These are phyloP conservation scores for Fissipunctia ypsillon DNA, from an alignment of 2,888 invertebrate genomes.

Conservation along the genomic window DNA sequence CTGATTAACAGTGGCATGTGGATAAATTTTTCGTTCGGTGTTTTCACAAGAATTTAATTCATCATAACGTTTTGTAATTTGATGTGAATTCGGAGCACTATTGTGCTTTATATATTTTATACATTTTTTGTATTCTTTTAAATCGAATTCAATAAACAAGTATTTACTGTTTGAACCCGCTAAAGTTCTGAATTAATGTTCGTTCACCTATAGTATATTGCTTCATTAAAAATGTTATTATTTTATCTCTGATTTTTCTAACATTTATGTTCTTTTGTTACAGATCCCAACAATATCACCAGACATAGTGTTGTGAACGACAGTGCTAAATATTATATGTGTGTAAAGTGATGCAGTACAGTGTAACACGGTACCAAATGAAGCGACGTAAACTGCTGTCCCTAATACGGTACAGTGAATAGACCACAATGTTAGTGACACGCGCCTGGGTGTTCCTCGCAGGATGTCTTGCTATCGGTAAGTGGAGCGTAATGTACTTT, in stretches of 20 bases:
- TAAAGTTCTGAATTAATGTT: not conserved
- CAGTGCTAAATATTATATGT: slow-evolving; percentile 72
- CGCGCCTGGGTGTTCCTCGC: slow-evolving; percentile 73
- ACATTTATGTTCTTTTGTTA: slow-evolving; percentile 63
- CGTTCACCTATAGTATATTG: no score
- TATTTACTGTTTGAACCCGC: not conserved
- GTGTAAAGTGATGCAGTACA: slow-evolving; percentile 71
- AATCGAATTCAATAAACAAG: not conserved
- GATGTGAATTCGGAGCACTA: slow-evolving; percentile 4
- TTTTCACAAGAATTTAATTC: not conserved
- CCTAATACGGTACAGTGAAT: slow-evolving; percentile 76
- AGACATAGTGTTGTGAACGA: slow-evolving; percentile 60
- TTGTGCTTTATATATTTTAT: not conserved
- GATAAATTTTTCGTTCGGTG: not conserved
- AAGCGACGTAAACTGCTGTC: slow-evolving; percentile 80
- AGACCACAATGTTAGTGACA: slow-evolving; percentile 74
- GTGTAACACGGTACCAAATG: slow-evolving; percentile 79
- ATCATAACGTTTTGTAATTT: not conserved
- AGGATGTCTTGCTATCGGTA: slow-evolving; percentile 79
- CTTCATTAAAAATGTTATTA: not conserved
- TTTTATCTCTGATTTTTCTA: not conserved
- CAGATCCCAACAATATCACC: slow-evolving; percentile 66
- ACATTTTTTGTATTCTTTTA: not conserved
- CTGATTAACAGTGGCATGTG: slow-evolving; percentile 20
- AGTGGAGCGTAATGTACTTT: slow-evolving; percentile 55